Base-by-base conservation (phyloP, 1,140 invertebrate species). In the Phthorimaea operculella region DNA sequence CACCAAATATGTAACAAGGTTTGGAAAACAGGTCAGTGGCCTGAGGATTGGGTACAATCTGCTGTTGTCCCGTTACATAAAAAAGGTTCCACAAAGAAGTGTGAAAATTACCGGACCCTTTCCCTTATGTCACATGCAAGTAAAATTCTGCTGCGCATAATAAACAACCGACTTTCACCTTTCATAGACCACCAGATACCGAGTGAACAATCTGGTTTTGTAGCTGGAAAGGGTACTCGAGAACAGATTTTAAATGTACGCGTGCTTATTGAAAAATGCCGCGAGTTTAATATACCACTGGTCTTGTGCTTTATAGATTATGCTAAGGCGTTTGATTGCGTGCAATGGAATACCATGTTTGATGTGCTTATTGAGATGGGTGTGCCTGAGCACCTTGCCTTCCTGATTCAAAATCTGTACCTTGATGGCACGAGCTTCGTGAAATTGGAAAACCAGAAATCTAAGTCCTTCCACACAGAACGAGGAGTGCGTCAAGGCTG, bases 281-380 rank as follows among this genome's bases (percentile, higher is more conserved):
- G 21, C 21, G 21, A 28, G 21, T 28, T 28, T 28, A 28, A 28
- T 28, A 28, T 28, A 28, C 21, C 21, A 6, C 21, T 28, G 21
- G 21, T 28, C 21, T 28, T 28, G 21, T 28, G 21, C 21, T 28
- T 28, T 6, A 28, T 28, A 28, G 21, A 28, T 28, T 28, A 28
- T 6, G 21, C 21, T 28, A 28, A 28, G 21, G 21, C 21, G 21
- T 28, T 28, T 28, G 21, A 28, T 6, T 28, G 14, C 14, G 33
- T 51, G 17, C 33, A 52, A 8, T 52, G 51, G 51, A n/a, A 36
- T 8, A 52, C 12, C 6, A 36, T 52, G 51, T 52, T 18, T 4
- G 28, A 52, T 16, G 51, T 52, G 33, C 34, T 52, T 12, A 11
- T 36, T 8, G 51, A 52, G 17, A 52, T 52, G 51, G 51, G 51